Percentiles rank a stretch among this genome's conserved stretches.
phyloP scores from a whole-genome alignment of 2,113 vertebrate species.

The Poicephalus gulielmi region DNA sequence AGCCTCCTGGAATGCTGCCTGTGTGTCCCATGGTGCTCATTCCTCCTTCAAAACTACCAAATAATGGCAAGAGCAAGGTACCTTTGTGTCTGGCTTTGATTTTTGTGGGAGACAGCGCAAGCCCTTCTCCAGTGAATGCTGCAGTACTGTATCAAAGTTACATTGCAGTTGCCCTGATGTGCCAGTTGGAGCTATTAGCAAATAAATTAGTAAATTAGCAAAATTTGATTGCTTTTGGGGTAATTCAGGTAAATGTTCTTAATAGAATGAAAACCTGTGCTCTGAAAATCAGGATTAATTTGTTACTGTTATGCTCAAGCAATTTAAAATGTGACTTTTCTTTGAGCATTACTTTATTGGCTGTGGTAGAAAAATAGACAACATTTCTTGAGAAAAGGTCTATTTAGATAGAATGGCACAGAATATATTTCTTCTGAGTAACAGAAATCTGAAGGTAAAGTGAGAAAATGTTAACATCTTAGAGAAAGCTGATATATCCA shows the following conservation, averaged over 20 bases:
- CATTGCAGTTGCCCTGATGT: not conserved
- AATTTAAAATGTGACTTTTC: not conserved
- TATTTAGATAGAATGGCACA: not conserved
- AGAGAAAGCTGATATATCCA: not conserved
- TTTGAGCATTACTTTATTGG: not conserved
- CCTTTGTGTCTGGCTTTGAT: not conserved
- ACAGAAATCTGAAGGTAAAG: not conserved
- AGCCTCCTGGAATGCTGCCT: not conserved
- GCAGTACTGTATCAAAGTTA: not conserved
- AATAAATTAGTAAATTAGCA: not conserved
- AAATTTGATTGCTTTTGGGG: not conserved
- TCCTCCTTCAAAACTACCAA: not conserved
- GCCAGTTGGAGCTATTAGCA: not conserved
- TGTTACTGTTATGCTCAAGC: not conserved
- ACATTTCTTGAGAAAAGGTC: not conserved
- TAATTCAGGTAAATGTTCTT: not conserved
- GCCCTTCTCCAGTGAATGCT: accelerated
- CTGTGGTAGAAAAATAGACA: accelerated
- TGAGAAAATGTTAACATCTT: not conserved
- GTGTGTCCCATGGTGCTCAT: not conserved
- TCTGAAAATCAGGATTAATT: not conserved
- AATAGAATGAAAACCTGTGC: not conserved
- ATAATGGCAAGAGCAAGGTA: not conserved
- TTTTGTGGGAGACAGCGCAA: not conserved
- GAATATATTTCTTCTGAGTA: not conserved